These are phyloP conservation scores for Osmoderma eremita DNA, from an alignment of 2,888 invertebrate genomes.

Conservation along the genomic window DNA sequence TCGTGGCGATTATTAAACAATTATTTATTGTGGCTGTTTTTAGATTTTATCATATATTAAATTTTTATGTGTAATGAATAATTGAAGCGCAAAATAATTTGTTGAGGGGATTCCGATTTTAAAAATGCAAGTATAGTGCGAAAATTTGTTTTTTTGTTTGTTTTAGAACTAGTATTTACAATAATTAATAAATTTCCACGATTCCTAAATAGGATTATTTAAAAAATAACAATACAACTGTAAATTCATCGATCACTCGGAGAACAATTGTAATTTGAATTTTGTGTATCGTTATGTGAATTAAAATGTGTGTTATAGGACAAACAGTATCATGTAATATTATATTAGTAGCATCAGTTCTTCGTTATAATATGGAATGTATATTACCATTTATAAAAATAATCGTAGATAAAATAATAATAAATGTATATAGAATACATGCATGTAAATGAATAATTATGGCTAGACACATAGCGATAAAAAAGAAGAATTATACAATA, in stretches of 20 bases:
- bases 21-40: too few species aligned
- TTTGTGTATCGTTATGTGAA: too few species aligned
- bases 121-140: not conserved
- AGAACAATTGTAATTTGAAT: not conserved
- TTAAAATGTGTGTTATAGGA: too few species aligned
- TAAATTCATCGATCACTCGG: not conserved
- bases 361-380: constrained; percentile 34
- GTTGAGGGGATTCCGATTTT: too few species aligned
- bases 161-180: constrained; percentile 30
- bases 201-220: constrained; percentile 8
- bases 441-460: constrained; percentile 15
- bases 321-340: too few species aligned
- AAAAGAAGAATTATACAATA: constrained; percentile 10
- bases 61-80: too few species aligned
- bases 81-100: too few species aligned
- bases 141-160: constrained; percentile 7
- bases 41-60: too few species aligned
- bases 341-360: constrained; percentile 27
- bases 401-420: constrained; percentile 23
- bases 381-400: constrained; percentile 25
- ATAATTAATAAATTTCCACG: constrained; percentile 3
- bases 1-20: too few species aligned
- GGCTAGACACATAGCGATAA: constrained; percentile 21
- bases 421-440: constrained; percentile 15
- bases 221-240: constrained; percentile 4